A percentile compares a stretch with the other conserved stretches of the same genome.
Evolutionary conservation across 2,888 invertebrate species (phyloP).

Genomic region (Machimus rusticus): DNA sequence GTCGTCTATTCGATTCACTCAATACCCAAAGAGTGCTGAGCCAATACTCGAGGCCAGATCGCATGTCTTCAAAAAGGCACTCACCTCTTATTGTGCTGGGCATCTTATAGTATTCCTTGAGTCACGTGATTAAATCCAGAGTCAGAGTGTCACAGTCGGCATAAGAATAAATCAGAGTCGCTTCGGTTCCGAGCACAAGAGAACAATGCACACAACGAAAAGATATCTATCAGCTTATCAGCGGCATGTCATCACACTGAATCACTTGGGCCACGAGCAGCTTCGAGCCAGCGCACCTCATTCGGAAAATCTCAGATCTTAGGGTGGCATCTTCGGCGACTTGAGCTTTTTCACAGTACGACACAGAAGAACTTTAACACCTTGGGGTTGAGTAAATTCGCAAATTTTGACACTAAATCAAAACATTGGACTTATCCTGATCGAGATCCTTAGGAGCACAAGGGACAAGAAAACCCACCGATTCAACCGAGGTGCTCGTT

Average conservation of each 20-base stretch:
- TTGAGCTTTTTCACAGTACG: background rate
- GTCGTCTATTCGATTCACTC: background rate
- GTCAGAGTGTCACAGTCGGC: background rate
- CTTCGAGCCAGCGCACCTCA: background rate
- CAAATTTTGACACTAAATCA: background rate
- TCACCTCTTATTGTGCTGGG: constrained; percentile 53
- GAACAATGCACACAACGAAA: background rate
- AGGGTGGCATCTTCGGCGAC: background rate
- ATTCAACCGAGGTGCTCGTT: background rate
- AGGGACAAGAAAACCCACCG: background rate
- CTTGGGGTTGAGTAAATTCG: background rate
- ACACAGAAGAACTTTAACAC: background rate
- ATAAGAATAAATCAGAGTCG: constrained; percentile 13
- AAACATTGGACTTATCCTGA: background rate
- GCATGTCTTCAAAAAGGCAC: constrained; percentile 6
- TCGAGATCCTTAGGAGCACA: background rate
- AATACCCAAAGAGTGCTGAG: background rate
- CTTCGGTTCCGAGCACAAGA: background rate
- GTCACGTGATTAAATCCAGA: background rate
- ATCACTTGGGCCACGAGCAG: background rate
- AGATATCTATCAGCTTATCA: background rate
- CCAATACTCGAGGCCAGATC: background rate
- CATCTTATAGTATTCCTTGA: constrained; percentile 46
- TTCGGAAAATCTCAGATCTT: background rate
- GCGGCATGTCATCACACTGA: background rate